A percentile compares a stretch with the other conserved stretches of the same genome.
These are phyloP conservation scores for Drosophila teissieri DNA, from an alignment of 1,140 invertebrate genomes.

Conservation along the genomic window DNA sequence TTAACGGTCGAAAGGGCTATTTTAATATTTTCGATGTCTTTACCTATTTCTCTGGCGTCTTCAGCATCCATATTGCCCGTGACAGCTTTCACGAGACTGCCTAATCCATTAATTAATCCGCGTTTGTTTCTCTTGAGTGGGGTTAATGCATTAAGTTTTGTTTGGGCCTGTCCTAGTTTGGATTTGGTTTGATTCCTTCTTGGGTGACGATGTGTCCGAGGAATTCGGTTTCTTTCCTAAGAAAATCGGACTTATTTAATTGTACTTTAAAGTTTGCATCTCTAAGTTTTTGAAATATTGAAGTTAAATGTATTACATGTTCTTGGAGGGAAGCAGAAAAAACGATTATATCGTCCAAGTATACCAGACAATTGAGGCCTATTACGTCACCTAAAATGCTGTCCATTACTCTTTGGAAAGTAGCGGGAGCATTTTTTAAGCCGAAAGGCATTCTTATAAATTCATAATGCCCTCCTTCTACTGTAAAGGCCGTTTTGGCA, in stretches of 20 bases:
- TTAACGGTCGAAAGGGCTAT: too few species aligned
- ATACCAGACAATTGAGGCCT: not conserved
- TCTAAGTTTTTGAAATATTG: constrained; percentile 18
- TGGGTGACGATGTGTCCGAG: constrained; percentile 1
- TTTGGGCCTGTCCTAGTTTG: too few species aligned
- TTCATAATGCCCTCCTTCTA: not conserved
- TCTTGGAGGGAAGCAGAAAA: not conserved
- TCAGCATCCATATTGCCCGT: too few species aligned
- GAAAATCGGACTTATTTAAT: constrained; percentile 1
- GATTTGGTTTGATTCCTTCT: not conserved
- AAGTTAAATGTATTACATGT: constrained; percentile 16
- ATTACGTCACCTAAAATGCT: not conserved
- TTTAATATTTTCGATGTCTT: too few species aligned
- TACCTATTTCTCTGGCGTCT: too few species aligned
- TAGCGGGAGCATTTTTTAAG: not conserved
- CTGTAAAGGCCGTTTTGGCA: not conserved
- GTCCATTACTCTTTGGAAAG: not conserved
- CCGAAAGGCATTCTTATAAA: too few species aligned
- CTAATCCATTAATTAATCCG: too few species aligned
- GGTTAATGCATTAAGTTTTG: too few species aligned
- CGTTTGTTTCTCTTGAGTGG: too few species aligned
- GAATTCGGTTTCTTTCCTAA: constrained; percentile 8
- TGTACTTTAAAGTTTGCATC: constrained; percentile 10
- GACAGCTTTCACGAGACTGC: too few species aligned
- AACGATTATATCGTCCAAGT: not conserved